Conservation (phyloP, 2,797 vertebrate species). For the Thripadectes ignobilis region DNA sequence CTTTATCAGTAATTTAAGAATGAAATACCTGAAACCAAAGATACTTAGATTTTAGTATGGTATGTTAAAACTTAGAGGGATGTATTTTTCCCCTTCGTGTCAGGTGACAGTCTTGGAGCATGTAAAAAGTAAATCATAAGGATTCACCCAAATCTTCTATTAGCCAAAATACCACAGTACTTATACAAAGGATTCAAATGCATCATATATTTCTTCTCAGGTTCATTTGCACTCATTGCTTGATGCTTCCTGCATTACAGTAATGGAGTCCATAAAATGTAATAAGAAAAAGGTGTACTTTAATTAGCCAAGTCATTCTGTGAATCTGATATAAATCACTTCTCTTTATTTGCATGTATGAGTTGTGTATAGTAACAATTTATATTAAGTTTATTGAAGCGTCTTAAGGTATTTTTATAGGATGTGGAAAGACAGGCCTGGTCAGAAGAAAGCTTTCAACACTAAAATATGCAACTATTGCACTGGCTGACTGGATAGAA, state of each 20-base stretch:
- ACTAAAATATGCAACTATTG: background rate
- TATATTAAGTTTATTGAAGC: constrained; percentile 1
- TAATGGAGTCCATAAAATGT: constrained; percentile 59
- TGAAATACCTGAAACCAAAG: background rate
- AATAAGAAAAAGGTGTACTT: constrained; percentile 61
- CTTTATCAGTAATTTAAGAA: background rate
- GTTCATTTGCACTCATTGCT: constrained; percentile 12
- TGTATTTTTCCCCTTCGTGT: background rate
- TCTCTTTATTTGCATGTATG: constrained; percentile 36
- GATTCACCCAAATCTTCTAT: background rate
- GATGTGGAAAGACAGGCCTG: background rate
- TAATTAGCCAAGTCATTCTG: constrained; percentile 56
- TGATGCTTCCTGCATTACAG: constrained; percentile 41
- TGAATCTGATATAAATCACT: constrained; percentile 57
- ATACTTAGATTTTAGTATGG: background rate
- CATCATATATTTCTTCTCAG: background rate
- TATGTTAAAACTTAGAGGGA: background rate
- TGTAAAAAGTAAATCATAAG: background rate
- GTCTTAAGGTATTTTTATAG: background rate
- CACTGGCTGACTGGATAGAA: background rate
- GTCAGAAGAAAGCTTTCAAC: background rate
- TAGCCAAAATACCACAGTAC: background rate
- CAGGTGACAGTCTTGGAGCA: background rate
- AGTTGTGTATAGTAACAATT: background rate
- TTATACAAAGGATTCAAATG: background rate